These are phyloP conservation scores for Mesochorus sp. DNA, from an alignment of 2,888 invertebrate species.

Conservation along the genomic window DNA sequence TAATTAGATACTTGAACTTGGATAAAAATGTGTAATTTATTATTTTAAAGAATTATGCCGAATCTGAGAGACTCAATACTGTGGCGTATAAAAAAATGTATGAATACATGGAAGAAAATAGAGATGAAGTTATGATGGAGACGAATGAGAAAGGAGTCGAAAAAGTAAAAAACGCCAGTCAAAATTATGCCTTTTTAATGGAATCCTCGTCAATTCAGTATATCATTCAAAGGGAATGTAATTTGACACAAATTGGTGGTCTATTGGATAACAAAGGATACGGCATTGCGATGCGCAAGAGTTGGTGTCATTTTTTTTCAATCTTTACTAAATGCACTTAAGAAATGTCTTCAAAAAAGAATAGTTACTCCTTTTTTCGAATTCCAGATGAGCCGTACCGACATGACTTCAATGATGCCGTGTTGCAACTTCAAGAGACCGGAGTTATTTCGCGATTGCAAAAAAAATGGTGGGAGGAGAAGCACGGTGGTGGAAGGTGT, in stretches of 20 bases:
- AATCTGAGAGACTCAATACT: slow-evolving; percentile 88
- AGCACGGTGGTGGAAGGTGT: slow-evolving; percentile 86
- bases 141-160: slow-evolving; percentile 87
- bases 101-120: slow-evolving; percentile 88
- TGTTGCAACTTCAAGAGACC: slow-evolving; percentile 89
- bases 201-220: slow-evolving; percentile 96
- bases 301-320: slow-evolving; percentile 81
- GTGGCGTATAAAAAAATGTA: slow-evolving; percentile 91
- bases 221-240: slow-evolving; percentile 89
- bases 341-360: neutral
- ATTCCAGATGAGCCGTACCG: slow-evolving; percentile 85
- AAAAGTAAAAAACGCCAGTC: slow-evolving; percentile 82
- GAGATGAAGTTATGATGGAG: slow-evolving; percentile 83
- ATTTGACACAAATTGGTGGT: slow-evolving; percentile 88
- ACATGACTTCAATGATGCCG: slow-evolving; percentile 87
- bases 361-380: slow-evolving; percentile 49
- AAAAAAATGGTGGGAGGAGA: slow-evolving; percentile 91
- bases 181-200: slow-evolving; percentile 93
- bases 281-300: slow-evolving; percentile 92
- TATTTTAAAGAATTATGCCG: slow-evolving; percentile 51
- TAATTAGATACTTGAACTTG: slow-evolving; percentile 4
- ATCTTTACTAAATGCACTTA: neutral
- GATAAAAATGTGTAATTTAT: slow-evolving; percentile 33
- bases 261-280: slow-evolving; percentile 92
- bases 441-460: slow-evolving; percentile 88